Conservation (phyloP, 1,140 invertebrate species). For the Diorhabda elongata region DNA sequence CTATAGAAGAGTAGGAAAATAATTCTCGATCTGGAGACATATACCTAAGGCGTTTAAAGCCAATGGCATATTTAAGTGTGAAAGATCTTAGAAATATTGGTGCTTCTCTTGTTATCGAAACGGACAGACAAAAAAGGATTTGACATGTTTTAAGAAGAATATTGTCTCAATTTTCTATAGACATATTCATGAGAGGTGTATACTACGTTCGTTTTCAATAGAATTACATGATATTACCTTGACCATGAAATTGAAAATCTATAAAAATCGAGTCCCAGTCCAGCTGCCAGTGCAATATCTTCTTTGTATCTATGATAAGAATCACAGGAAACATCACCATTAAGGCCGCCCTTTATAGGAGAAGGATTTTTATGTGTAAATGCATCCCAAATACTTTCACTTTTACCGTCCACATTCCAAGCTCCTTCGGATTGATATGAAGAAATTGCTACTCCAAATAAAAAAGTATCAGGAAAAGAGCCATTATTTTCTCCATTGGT, state of each 20-base stretch:
- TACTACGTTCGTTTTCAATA: too few species aligned
- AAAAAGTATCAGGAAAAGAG: not conserved
- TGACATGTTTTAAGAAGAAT: too few species aligned
- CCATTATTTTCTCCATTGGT: not conserved
- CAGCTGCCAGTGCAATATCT: constrained; percentile 50
- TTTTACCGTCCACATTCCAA: constrained; percentile 46
- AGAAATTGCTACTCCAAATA: constrained; percentile 37
- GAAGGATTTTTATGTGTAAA: constrained; percentile 51
- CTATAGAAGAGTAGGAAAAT: too few species aligned
- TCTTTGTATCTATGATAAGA: constrained; percentile 56
- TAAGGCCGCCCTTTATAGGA: constrained; percentile 50
- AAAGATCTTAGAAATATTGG: too few species aligned
- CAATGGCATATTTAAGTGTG: too few species aligned
- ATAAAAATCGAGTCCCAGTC: constrained; percentile 49
- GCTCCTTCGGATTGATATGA: constrained; percentile 48
- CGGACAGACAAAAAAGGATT: too few species aligned
- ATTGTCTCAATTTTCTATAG: too few species aligned
- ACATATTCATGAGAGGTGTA: too few species aligned
- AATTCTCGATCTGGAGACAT: too few species aligned
- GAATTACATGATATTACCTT: constrained; percentile 24
- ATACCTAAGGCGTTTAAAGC: too few species aligned
- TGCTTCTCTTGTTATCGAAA: too few species aligned
- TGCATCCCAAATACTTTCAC: constrained; percentile 56
- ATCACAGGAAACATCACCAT: constrained; percentile 55
- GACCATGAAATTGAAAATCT: constrained; percentile 61